Percentiles rank a stretch among this genome's conserved stretches.
Evolutionary conservation across 2,113 vertebrate species (phyloP).

Genomic region (Corythornis cristatus): DNA sequence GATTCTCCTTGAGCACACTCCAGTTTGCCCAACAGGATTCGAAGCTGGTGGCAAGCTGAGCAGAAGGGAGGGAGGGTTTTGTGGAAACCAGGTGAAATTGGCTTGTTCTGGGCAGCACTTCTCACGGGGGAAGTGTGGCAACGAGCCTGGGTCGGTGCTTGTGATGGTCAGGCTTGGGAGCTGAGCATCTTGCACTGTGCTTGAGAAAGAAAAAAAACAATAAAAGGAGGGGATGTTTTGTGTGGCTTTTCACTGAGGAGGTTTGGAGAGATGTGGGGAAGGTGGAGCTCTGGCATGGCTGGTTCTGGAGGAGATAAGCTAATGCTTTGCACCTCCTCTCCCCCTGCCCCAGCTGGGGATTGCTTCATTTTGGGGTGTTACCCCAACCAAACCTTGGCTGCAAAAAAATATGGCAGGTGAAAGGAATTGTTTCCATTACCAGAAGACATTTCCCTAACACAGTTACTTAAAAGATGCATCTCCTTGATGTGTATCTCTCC

Average conservation of each 20-base stretch:
- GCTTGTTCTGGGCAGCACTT: not conserved
- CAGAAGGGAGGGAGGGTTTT: not conserved
- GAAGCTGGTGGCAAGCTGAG: not conserved
- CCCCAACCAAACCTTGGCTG: not conserved
- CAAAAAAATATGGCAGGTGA: not conserved
- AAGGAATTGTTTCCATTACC: not conserved
- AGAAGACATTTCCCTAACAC: not conserved
- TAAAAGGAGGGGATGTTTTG: not conserved
- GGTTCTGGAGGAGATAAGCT: not conserved
- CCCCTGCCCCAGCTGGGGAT: not conserved
- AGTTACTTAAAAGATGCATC: not conserved
- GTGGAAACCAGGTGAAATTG: fast-evolving
- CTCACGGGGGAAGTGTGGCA: not conserved
- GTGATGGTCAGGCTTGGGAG: not conserved
- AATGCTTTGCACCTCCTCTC: fast-evolving
- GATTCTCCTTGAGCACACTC: not conserved
- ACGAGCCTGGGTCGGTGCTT: fast-evolving
- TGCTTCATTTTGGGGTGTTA: not conserved
- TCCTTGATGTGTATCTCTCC: not conserved
- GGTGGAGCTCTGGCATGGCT: not conserved
- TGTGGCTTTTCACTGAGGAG: not conserved
- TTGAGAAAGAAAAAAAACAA: not conserved
- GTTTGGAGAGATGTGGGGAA: not conserved
- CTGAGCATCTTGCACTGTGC: not conserved
- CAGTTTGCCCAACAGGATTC: not conserved